Base-by-base conservation (phyloP, 2,113 vertebrate genomes). In the Phoenicopterus ruber region DNA sequence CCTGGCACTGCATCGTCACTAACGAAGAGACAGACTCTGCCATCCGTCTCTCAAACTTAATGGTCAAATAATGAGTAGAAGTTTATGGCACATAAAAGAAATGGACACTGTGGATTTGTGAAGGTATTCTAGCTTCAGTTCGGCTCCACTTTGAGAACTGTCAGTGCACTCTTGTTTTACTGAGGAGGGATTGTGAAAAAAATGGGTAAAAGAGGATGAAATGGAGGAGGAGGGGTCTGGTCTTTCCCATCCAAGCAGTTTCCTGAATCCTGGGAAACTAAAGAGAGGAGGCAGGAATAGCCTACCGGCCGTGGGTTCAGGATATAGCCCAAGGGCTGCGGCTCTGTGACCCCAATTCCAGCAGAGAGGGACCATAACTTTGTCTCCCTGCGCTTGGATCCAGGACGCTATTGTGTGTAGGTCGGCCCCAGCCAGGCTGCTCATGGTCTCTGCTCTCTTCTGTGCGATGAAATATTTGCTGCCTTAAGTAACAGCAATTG, bases 381-480 rank as follows among this genome's bases (percentile, higher is more conserved):
- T 12, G 4, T 24, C 32, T 72, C 49, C 17, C 32, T 69, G 61
- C 0, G 1, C 24, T 63, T 0, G 2, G 46, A 36, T 13, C 31
- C 21, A 25, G 70, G 63, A 36, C 12, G 5, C 15, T 7, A 1
- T 6, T 3, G 11, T 3, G 19, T 32, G 8, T 2, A 13, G 3
- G 34, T 19, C 40, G 54, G 46, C 17, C 29, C 21, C 44, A 59
- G 38, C 21, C 42, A n/a, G 52, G 42, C 57, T 59, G 57, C 62
- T 69, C 38, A 1, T 0, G 0, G 24, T 29, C 54, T 66, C 46
- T 50, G 38, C 13, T 81, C 26, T 38, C 54, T 63, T 40, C 58
- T 32, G 22, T 8, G 14, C 0, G 0, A 26, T 7, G 58, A 3
- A 80, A 61, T 52, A 11, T 71, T 71, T 2, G 0, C 22, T 82